These are phyloP conservation scores for Procavia capensis DNA, from an alignment of 2,113 vertebrate genomes.

Conservation along the genomic window DNA sequence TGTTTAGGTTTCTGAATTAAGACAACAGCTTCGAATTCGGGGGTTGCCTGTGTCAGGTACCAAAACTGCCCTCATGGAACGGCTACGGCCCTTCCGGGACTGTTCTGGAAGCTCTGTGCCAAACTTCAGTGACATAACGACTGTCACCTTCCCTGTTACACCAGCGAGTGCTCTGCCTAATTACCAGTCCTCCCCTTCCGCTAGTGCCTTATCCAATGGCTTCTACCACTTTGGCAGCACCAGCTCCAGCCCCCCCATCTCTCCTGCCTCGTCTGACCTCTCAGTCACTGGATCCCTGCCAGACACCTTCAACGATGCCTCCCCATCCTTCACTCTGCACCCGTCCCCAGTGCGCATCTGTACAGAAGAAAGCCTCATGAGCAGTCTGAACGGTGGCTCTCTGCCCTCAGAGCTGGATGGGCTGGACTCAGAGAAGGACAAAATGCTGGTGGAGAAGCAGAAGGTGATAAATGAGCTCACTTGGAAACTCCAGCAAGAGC, in stretches of 20 bases:
- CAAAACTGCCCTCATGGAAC: conserved; percentile 96
- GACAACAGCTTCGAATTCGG: conserved; percentile 96
- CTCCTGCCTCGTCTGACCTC: conserved; percentile 96
- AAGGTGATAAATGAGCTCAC: conserved; percentile 99
- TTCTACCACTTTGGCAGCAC: conserved; percentile 96
- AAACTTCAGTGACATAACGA: conserved; percentile 92
- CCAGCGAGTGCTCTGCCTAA: conserved; percentile 90
- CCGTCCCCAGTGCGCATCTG: conserved; percentile 89
- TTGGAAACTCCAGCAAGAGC: conserved; percentile 97
- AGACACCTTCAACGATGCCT: conserved; percentile 95
- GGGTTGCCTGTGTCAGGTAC: conserved; percentile 97
- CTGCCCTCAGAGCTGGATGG: conserved; percentile 88
- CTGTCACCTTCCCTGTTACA: conserved; percentile 94
- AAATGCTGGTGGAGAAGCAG: conserved; percentile 99
- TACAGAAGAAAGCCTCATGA: conserved; percentile 90
- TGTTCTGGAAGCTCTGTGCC: conserved; percentile 86
- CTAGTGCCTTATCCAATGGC: conserved; percentile 91
- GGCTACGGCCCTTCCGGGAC: conserved; percentile 96
- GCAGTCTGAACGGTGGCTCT: conserved; percentile 85
- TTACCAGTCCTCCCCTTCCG: conserved; percentile 92
- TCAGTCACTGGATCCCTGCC: conserved; percentile 95
- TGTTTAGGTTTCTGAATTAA: conserved; percentile 95
- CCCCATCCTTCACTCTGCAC: conserved; percentile 92
- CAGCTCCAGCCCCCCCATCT: conserved; percentile 96
- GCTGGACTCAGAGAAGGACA: conserved; percentile 96